Percentiles rank a stretch among this genome's conserved stretches.
phyloP scores from a whole-genome alignment of 2,113 vertebrate species.

The Oriolus oriolus region DNA sequence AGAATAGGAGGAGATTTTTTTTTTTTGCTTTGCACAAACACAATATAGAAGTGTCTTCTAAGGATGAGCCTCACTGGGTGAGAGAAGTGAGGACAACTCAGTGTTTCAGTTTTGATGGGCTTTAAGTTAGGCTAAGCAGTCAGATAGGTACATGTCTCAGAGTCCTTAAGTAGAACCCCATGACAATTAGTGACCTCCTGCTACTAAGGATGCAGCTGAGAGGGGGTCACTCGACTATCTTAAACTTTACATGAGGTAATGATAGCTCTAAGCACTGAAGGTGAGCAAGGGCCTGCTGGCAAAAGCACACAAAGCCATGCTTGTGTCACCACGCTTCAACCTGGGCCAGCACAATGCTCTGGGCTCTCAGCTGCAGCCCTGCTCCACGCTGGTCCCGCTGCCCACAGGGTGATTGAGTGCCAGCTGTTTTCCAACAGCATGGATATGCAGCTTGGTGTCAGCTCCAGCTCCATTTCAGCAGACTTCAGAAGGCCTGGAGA shows the following conservation, averaged over 20 bases:
- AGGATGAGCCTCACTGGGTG: neutral
- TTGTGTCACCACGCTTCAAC: neutral
- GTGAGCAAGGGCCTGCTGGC: neutral
- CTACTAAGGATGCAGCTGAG: neutral
- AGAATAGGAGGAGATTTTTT: neutral
- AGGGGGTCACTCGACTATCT: neutral
- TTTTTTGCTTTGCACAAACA: neutral
- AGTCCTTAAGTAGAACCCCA: neutral
- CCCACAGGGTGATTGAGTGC: accelerated
- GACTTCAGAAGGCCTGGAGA: neutral
- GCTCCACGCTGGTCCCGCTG: neutral
- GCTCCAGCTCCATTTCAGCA: neutral
- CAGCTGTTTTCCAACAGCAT: neutral
- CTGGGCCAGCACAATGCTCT: accelerated
- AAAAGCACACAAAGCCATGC: neutral
- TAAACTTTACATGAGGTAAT: neutral
- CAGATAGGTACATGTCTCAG: neutral
- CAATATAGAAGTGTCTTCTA: neutral
- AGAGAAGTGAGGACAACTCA: neutral
- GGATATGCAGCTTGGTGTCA: neutral
- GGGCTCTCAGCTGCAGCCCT: neutral
- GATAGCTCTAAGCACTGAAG: neutral
- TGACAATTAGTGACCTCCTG: neutral
- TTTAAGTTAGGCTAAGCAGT: neutral
- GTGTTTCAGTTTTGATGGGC: neutral